phyloP scores from a whole-genome alignment of 2,888 invertebrate genomes.

The Brachyptera putata region DNA sequence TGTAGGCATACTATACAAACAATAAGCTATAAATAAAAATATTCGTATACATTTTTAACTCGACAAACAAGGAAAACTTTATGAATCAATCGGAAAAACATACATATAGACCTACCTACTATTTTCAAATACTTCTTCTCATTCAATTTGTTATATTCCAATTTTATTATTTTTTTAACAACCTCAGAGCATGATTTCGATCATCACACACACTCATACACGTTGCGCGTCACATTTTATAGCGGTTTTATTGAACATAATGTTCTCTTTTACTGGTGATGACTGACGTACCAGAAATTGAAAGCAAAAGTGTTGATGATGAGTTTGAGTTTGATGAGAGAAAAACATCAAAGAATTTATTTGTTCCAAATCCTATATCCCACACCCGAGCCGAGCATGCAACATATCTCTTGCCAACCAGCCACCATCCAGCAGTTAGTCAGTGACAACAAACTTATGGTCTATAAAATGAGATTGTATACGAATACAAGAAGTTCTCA shows the following conservation, averaged over 20 bases:
- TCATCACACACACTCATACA: neutral
- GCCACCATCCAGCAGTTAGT: neutral
- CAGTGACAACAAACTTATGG: conserved; percentile 22
- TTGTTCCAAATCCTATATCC: conserved; percentile 8
- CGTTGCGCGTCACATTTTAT: neutral
- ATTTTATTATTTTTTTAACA: neutral
- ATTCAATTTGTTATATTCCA: neutral
- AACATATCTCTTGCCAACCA: no score
- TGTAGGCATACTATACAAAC: no score
- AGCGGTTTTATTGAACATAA: neutral
- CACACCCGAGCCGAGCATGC: neutral
- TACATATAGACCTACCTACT: no score
- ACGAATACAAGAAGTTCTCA: conserved; percentile 13
- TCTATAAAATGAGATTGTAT: conserved; percentile 21
- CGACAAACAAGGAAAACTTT: no score
- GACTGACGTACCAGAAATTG: conserved; percentile 14
- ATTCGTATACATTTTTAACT: no score
- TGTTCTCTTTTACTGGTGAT: conserved; percentile 9
- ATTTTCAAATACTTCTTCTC: no score
- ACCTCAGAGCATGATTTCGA: no score
- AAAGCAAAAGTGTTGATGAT: conserved; percentile 21
- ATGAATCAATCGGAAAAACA: no score
- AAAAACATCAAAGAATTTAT: conserved; percentile 19
- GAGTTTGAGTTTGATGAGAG: neutral
- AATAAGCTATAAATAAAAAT: no score